Percentiles rank a stretch among this genome's conserved stretches.
Conservation (phyloP, 2,797 vertebrate species). For the Propithecus perrieri region DNA sequence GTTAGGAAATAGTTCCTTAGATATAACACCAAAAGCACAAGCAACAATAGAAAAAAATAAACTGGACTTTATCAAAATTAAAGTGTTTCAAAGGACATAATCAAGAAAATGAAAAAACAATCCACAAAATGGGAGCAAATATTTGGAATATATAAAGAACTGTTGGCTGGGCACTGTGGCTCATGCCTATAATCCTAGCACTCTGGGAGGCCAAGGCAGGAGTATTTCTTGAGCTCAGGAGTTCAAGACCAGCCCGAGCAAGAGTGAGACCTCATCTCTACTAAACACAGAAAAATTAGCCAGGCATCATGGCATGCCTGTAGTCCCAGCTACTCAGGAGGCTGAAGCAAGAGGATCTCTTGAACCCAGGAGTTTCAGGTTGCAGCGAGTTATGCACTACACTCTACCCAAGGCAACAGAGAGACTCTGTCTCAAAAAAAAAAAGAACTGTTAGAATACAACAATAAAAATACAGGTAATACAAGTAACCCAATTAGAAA, state of each 20-base stretch:
- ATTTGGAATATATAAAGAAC: background rate
- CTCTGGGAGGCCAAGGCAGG: no score
- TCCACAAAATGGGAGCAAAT: background rate
- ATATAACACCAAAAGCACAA: background rate
- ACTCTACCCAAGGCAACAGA: background rate
- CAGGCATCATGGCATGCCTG: no score
- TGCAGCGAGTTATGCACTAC: no score
- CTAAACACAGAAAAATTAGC: no score
- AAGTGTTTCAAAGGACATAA: background rate
- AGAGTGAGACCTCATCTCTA: no score
- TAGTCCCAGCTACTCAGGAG: no score
- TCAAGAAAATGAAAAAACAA: background rate
- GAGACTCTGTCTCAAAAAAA: background rate
- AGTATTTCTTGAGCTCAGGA: no score
- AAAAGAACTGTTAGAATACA: background rate
- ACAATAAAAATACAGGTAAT: background rate
- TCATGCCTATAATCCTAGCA: no score
- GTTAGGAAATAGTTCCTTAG: background rate
- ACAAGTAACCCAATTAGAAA: background rate
- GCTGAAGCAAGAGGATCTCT: no score
- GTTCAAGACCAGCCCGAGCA: no score
- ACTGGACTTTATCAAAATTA: background rate
- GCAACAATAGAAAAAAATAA: background rate
- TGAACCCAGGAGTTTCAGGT: no score
- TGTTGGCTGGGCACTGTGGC: no score